Percentiles rank a stretch among this genome's conserved stretches.
Conservation (phyloP, 2,888 invertebrate species). For the Atethmia centrago region DNA sequence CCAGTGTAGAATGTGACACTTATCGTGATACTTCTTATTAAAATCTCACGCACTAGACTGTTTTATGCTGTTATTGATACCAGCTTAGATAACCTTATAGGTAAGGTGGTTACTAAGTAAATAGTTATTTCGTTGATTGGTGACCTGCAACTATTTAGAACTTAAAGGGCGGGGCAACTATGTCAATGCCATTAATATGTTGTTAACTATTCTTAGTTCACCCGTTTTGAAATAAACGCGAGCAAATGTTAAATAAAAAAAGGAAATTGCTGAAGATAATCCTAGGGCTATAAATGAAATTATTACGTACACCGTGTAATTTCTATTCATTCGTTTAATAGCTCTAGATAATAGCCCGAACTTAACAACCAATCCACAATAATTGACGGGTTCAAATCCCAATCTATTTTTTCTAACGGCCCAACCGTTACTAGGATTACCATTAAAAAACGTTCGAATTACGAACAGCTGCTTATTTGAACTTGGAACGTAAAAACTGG, state of each 20-base stretch:
- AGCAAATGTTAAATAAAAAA: slow-evolving; percentile 57
- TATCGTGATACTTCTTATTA: neutral
- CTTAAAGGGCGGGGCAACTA: slow-evolving; percentile 57
- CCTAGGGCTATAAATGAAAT: slow-evolving; percentile 38
- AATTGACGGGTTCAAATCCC: slow-evolving; percentile 67
- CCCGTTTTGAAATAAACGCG: slow-evolving; percentile 53
- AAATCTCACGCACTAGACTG: neutral
- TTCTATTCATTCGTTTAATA: slow-evolving; percentile 51
- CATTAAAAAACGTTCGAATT: slow-evolving; percentile 64
- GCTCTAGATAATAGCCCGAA: slow-evolving; percentile 46
- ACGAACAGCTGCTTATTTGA: slow-evolving; percentile 86
- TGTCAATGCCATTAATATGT: slow-evolving; percentile 65
- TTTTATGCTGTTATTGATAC: slow-evolving; percentile 14
- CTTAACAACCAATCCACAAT: slow-evolving; percentile 57
- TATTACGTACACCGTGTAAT: slow-evolving; percentile 36
- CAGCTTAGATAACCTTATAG: neutral
- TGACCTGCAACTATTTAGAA: slow-evolving; percentile 52
- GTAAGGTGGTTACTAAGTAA: slow-evolving; percentile 16
- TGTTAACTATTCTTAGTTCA: slow-evolving; percentile 31
- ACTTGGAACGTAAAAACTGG: slow-evolving; percentile 83
- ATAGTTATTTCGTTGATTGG: slow-evolving; percentile 49
- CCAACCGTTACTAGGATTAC: slow-evolving; percentile 63
- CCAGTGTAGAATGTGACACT: neutral
- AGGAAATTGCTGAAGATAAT: slow-evolving; percentile 43
- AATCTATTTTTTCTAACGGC: slow-evolving; percentile 69